Conservation (phyloP, 2,113 vertebrate genomes). For the Chionis minor region DNA sequence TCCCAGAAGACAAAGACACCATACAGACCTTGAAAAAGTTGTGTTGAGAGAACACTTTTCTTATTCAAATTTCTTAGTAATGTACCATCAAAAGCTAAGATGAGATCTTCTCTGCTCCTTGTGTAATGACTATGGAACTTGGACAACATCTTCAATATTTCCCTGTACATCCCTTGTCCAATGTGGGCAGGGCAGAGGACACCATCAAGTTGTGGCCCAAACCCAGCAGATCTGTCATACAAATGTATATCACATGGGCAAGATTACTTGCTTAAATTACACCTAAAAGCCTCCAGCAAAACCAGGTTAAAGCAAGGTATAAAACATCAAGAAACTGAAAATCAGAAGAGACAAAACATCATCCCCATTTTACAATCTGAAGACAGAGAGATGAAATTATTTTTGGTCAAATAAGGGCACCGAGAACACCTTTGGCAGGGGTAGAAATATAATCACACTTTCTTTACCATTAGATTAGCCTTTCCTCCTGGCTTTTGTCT, state of each 20-base stretch:
- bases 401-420: background rate
- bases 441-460: background rate
- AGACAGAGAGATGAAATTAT: conserved; percentile 22
- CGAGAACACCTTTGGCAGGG: background rate
- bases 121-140: background rate
- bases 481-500: conserved; percentile 28
- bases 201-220: background rate
- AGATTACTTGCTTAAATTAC: background rate
- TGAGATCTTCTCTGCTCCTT: background rate
- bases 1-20: background rate
- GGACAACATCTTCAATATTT: background rate
- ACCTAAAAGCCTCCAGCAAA: background rate
- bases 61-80: background rate
- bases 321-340: background rate
- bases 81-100: background rate
- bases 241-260: background rate
- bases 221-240: background rate
- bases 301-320: background rate
- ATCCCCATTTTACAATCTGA: background rate
- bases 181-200: background rate
- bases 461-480: conserved; percentile 13
- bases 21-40: background rate
- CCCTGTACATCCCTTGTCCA: background rate
- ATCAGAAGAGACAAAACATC: background rate
- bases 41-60: background rate